Percentiles rank a stretch among this genome's conserved stretches.
phyloP scores from a whole-genome alignment of 2,797 vertebrate species.

The Ibycter americanus region DNA sequence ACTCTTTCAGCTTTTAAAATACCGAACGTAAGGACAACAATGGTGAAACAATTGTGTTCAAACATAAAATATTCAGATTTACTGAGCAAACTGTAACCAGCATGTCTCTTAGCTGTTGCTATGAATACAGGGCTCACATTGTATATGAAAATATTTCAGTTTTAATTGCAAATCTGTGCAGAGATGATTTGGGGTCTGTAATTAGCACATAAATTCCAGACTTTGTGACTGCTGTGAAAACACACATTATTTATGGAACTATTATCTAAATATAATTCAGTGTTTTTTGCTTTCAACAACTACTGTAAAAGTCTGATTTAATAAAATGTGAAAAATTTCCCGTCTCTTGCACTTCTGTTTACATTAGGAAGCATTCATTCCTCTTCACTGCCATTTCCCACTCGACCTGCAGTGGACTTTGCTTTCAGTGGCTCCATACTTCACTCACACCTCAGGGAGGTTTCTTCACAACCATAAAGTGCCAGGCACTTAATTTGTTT shows the following conservation, averaged over 20 bases:
- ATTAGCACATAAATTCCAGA: slow-evolving; percentile 73
- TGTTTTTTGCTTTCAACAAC: slow-evolving; percentile 67
- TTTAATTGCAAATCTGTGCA: slow-evolving; percentile 72
- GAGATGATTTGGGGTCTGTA: slow-evolving; percentile 73
- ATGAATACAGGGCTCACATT: slow-evolving; percentile 64
- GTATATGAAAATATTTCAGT: slow-evolving; percentile 74
- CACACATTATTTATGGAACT: slow-evolving; percentile 71
- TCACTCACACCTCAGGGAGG: not conserved
- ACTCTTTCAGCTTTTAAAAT: slow-evolving; percentile 58
- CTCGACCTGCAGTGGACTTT: not conserved
- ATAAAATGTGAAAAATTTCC: slow-evolving; percentile 65
- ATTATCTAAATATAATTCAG: slow-evolving; percentile 73
- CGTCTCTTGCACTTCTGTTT: slow-evolving; percentile 36
- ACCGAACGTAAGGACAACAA: slow-evolving; percentile 21
- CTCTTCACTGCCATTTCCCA: not conserved
- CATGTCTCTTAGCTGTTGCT: slow-evolving; percentile 61
- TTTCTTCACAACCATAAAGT: slow-evolving; percentile 32
- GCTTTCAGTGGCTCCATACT: not conserved
- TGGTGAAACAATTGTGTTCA: slow-evolving; percentile 61
- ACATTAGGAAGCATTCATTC: slow-evolving; percentile 13
- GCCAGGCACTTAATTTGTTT: slow-evolving; percentile 28
- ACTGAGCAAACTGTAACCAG: slow-evolving; percentile 56
- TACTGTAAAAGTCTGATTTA: slow-evolving; percentile 66
- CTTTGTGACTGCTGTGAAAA: slow-evolving; percentile 68
- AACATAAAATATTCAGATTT: slow-evolving; percentile 68